phyloP scores from a whole-genome alignment of 2,113 vertebrate genomes.

The Cercopithecus mona region DNA sequence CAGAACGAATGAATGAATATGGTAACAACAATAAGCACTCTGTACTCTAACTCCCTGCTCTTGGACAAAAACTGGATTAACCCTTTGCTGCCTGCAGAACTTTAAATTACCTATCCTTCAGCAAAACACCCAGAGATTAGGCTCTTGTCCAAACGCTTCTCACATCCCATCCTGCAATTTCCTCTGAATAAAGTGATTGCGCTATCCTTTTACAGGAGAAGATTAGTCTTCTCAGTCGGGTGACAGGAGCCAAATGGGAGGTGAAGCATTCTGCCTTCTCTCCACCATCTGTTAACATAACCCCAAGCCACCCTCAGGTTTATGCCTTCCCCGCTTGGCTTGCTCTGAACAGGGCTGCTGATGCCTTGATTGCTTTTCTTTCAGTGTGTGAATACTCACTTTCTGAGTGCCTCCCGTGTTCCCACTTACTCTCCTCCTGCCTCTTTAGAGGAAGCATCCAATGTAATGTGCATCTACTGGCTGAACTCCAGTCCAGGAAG shows the following conservation, averaged over 20 bases:
- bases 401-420: not conserved
- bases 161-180: conserved; percentile 59
- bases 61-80: conserved; percentile 7
- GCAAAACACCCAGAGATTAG: conserved; percentile 28
- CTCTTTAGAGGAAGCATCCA: not conserved
- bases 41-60: not conserved
- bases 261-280: conserved; percentile 37
- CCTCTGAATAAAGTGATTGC: conserved; percentile 65
- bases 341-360: not conserved
- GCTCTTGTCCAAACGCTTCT: conserved; percentile 50
- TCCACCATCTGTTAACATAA: conserved; percentile 68
- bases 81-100: not conserved
- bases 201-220: conserved; percentile 48
- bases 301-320: conserved; percentile 42
- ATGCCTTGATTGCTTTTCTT: conserved; percentile 24
- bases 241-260: conserved; percentile 67
- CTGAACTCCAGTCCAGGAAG: not conserved
- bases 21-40: not conserved
- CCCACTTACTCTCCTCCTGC: not conserved
- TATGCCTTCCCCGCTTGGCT: not conserved
- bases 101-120: conserved; percentile 40
- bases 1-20: not conserved
- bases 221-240: conserved; percentile 58
- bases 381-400: not conserved
- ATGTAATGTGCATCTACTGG: not conserved